Evolutionary conservation across 2,888 invertebrate species (phyloP), one percentile per base, ranked within the genome.

Genomic region (Achlya flavicornis): DNA sequence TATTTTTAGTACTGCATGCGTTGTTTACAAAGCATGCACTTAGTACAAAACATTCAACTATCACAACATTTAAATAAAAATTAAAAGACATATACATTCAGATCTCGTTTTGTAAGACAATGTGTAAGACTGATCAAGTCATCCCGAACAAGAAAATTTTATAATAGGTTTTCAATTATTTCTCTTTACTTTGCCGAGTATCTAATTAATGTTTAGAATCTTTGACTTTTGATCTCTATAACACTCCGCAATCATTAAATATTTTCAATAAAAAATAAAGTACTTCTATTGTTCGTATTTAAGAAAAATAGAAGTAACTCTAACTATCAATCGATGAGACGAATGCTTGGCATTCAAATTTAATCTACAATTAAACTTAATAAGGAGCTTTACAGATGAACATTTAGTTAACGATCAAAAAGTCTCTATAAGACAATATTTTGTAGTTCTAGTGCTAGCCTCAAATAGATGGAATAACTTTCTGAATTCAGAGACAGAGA

Each of bases 11-110:
- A 81, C 76, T 73, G 69, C 82, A 83, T 83, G 84, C 81, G 79
- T 80, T 74, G 73, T 70, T 62, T 66, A 76, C 62, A 77, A 62
- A 66, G 63, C 84, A 83, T 83, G 84, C 83, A 84, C 76, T 77
- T 73, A 66, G 80, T 78, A 78, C 76, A 74, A 72, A 71, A 71
- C 57, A 64, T 16, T 60, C 19, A 14, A 60, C 57, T 62, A 62
- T 62, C 62, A 62, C 62, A 62, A 60, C 59, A 60, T 43, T 26
- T 38, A 38, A 38, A 58, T 35, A 33, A 12, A 11, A 11, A 41
- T 5, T n/a, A 33, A 57, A 61, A 26, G 16, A 61, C 58, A 53
- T 64, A 58, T 16, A 38, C n/a, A 60, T 60, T 26, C 11, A 60
- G 38, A 1, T 41, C 4, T 43, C 12, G 7, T 26, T 60, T 41